These are phyloP conservation scores for Neoscelio sp. DNA, from an alignment of 2,888 invertebrate species.

Conservation along the genomic window DNA sequence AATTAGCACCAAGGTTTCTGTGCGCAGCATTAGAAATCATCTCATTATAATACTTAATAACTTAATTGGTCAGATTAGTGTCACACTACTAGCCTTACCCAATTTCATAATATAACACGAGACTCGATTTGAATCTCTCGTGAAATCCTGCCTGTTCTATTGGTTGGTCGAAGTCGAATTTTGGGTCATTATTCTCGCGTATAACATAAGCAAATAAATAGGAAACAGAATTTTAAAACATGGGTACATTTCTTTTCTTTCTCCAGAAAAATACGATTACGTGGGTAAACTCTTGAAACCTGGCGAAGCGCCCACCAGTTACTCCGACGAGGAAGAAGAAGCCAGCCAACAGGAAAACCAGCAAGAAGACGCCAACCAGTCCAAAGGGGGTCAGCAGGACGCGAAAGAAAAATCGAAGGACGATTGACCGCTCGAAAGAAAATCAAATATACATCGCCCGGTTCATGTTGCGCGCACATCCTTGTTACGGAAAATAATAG, in stretches of 20 bases:
- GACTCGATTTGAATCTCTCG: too few species aligned
- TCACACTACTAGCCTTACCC: too few species aligned
- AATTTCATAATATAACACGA: too few species aligned
- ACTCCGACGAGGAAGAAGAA: slow-evolving; percentile 94
- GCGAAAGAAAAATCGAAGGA: slow-evolving; percentile 82
- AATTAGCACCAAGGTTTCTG: too few species aligned
- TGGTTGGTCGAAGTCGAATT: too few species aligned
- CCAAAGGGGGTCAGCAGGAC: slow-evolving; percentile 73
- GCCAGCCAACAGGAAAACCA: slow-evolving; percentile 81
- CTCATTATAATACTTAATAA: too few species aligned
- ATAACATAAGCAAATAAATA: too few species aligned
- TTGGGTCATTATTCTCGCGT: too few species aligned
- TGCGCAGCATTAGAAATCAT: too few species aligned
- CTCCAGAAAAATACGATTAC: slow-evolving; percentile 95
- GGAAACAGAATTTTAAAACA: too few species aligned
- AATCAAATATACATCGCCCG: slow-evolving; percentile 68
- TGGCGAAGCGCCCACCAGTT: slow-evolving; percentile 94
- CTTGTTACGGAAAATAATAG: slow-evolving; percentile 70
- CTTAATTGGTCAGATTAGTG: too few species aligned
- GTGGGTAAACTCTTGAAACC: slow-evolving; percentile 96
- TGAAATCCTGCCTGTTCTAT: too few species aligned
- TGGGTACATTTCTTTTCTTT: slow-evolving; percentile 11
- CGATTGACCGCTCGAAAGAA: slow-evolving; percentile 78
- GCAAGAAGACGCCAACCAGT: slow-evolving; percentile 72
- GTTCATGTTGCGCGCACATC: slow-evolving; percentile 75